Evolutionary conservation across 2,113 vertebrate species (phyloP), one percentile per base, ranked within the genome.

Genomic region (Microcebus lehilahytsara): DNA sequence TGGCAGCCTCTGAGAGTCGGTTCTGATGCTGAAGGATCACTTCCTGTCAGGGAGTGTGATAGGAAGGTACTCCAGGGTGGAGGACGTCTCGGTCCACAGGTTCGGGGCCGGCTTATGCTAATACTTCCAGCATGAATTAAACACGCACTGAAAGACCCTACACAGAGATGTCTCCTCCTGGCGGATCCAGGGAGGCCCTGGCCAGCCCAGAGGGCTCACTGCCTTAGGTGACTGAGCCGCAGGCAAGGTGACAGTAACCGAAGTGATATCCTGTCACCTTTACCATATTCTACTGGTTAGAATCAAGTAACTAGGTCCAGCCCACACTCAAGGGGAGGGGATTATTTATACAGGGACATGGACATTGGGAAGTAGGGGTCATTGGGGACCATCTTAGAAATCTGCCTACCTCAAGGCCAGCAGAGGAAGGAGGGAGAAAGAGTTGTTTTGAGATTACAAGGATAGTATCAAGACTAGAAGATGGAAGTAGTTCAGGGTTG

Each of bases 1-100:
- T 91, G 93, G 93, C 95, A 85, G 91, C 77, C 85, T 94, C 78
- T 89, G 81, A 66, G 93, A 95, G 62, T 95, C 49, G 67, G 78
- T 83, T 66, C 78, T 96, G 74, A 94, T 78, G 71, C 86, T 34
- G 37, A 85, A 94, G 86, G 85, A 56, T 56, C 53, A 56, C 53
- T 56, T 56, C 17, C 53, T 56, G 17, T 42, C 12, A 4, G 58
- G 8, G 10, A 69, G 42, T 5, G 4, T 12, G 67, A 42, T 6
- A 14, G 12, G 14, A 42, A 51, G 75, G n/a, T 22, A 64, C 94
- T 56, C 8, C 4, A 0, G 23, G 22, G 32, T 11, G 22, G 67
- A 60, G 23, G 56, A 30, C 0, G 0, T 3, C 83, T 20, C 16
- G 0, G 3, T 17, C 64, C 1, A 1, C 23, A 1, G 34, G 80